Conservation (phyloP, 2,797 vertebrate genomes). For the Heterohyrax brucei region DNA sequence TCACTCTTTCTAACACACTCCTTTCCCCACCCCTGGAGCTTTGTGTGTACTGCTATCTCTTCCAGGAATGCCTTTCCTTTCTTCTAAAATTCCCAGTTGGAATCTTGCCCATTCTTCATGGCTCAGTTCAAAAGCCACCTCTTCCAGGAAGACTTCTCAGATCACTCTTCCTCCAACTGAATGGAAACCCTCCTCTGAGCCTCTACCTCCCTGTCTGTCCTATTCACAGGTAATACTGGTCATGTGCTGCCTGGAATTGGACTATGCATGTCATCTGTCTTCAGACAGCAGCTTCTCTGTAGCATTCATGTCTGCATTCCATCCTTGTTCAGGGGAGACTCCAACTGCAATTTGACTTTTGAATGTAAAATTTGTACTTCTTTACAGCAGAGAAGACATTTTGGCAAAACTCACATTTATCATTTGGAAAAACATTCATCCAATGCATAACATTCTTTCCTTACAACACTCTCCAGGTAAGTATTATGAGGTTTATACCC, state of each 20-base stretch:
- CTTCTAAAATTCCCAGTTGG: not conserved
- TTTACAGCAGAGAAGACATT: not conserved
- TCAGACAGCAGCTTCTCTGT: not conserved
- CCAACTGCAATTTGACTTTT: not conserved
- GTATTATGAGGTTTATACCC: not conserved
- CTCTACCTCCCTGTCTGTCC: not conserved
- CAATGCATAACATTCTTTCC: not conserved
- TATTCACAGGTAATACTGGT: not conserved
- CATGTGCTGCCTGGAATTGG: not conserved
- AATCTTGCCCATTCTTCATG: not conserved
- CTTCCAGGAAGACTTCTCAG: slow-evolving; percentile 32
- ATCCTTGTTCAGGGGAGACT: not conserved
- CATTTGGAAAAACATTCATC: slow-evolving; percentile 8
- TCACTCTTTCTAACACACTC: not conserved
- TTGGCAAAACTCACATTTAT: not conserved
- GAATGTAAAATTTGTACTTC: slow-evolving; percentile 2
- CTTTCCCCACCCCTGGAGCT: not conserved
- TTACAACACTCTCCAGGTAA: not conserved
- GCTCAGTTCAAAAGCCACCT: slow-evolving; percentile 21
- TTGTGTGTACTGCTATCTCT: not conserved
- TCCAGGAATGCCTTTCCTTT: not conserved
- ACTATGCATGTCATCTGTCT: not conserved
- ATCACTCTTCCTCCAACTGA: not conserved
- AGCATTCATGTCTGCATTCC: not conserved
- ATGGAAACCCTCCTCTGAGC: not conserved